Base-by-base conservation (phyloP, 2,113 vertebrate species). In the Laticauda colubrina region DNA sequence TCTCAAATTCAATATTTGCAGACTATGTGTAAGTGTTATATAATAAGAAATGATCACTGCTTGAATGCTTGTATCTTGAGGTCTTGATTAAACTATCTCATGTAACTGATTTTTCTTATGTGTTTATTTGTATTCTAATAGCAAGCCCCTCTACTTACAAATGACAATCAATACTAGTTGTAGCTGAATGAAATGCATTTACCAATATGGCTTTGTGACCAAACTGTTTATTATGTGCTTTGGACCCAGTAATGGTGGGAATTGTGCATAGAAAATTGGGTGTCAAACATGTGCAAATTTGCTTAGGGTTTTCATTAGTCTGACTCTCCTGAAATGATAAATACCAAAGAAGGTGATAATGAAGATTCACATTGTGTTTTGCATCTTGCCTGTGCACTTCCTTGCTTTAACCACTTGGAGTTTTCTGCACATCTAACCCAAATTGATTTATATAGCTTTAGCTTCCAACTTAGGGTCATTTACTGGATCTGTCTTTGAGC, bases 91-190 rank as follows among this genome's bases (percentile, higher is more conserved):
- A 23, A n/a, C 7, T 54, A 54, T 20, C 43, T 54, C 29, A n/a
- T 90, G 59, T 11, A 85, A 75, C n/a, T 12, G 86, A 43, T 51
- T 29, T 95, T 89, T 94, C 69, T 91, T 92, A 88, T 91, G 93
- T 88, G 75, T 61, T 12, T 20, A 6, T 81, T 48, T 85, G 87
- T 55, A 56, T 95, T 94, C 64, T 93, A 81, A 91, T 90, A 96
- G 93, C 95, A 96, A 96, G 94, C 94, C 95, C 94, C 94, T 96
- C 95, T 96, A 96, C 96, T 95, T 93, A 26, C 86, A 53, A 88
- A 15, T 64, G 0, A 0, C 90, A 81, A 34, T 48, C 95, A 20
- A 8, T 92, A 81, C 34, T 81, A 39, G 45, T 64, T 48, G 34
- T 88, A 24, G 24, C 53, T 48, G 89, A 87, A 59, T 64, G 23